Evolutionary conservation across 2,888 invertebrate genomes (phyloP), one percentile per base, ranked within the genome.

Genomic region (Andrena chrysosceles): DNA sequence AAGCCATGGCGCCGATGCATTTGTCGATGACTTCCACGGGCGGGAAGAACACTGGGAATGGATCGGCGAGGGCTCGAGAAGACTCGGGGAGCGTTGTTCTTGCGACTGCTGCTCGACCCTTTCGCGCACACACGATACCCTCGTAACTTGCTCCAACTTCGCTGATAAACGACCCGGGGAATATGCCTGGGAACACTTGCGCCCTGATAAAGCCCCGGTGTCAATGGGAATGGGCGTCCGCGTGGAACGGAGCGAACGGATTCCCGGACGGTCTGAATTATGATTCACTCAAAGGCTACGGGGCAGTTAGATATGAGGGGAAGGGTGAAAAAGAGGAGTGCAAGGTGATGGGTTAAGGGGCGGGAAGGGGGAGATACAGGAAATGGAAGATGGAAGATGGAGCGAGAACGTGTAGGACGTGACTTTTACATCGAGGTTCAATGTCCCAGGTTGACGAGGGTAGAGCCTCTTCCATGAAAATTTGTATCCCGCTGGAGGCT

Each of bases 11-110:
- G 81, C 74, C 69, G 35, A 71, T 80, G 81, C 82, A 81, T 83
- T 83, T 82, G 82, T 75, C 73, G 82, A 82, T 77, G 81, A 82
- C 81, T 75, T 56, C 67, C 66, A 52, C 48, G 42, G 13, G 33
- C 48, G 29, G 54, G 64, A 69, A 31, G 29, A 42, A 16, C 62
- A 20, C 10, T 10, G 54, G 23, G 7, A 63, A 63, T 63, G 72
- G 63, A 76, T 63, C 54, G 72, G 3, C n/a, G n/a, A 4, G 23
- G 49, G 20, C 60, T 26, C 23, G 56, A 4, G 60, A 29, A 33
- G 20, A 26, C 49, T 13, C 7, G 10, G 54, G 62, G 26, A 63
- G 35, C 76, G 62, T 62, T 52, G 60, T 54, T 64, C 72, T 72
- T 35, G 54, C 64, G 13, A 29, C 35, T 56, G 13, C 4, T 23